Evolutionary conservation across 2,888 invertebrate species (phyloP), one percentile per base, ranked within the genome.

Genomic region (Anorthoa munda): DNA sequence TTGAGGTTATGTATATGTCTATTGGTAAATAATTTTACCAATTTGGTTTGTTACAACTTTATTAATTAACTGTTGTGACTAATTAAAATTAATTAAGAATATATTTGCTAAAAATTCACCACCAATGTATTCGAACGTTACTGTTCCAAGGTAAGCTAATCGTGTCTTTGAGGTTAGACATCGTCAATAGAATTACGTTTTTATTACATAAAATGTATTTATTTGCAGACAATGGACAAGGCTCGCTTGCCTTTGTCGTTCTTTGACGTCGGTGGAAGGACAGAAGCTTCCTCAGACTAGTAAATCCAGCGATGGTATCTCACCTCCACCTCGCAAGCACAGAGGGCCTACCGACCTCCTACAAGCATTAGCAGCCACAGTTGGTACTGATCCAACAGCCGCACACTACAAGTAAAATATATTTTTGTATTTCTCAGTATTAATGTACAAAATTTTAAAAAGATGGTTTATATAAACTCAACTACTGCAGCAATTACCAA

Each of bases 261-360:
- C 92, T 55, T 80, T 94, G 39, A 86, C 94, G 2, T 88, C 92
- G 23, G 84, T 95, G 74, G 96, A 96, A 88, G 93, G 94, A 2
- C 95, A 95, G 84, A 95, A 92, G 72, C 83, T 95, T 31, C 94
- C 96, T 18, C 93, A 94, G 67, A 84, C 67, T 15, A 86, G 88
- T 82, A 89, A 85, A 75, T 93, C 94, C 2, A 92, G 90, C 82
- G 95, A 96, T 84, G 96, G 96, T 0, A 95, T 96, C 70, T 91
- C 95, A n/a, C 95, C 96, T 0, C 98, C 98, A 0, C 97, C 97
- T 66, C 96, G 97, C 63, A 98, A 98, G 88, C 97, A 97, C 55
- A 97, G 99, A 86, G 97, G 97, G 0, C 97, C 98, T 0, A 99
- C 99, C 1, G 99, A 98, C 90, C 97, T 99, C 76, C 93, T 99